Base-by-base conservation (phyloP, 1,140 invertebrate species). In the Nasonia longicornis region DNA sequence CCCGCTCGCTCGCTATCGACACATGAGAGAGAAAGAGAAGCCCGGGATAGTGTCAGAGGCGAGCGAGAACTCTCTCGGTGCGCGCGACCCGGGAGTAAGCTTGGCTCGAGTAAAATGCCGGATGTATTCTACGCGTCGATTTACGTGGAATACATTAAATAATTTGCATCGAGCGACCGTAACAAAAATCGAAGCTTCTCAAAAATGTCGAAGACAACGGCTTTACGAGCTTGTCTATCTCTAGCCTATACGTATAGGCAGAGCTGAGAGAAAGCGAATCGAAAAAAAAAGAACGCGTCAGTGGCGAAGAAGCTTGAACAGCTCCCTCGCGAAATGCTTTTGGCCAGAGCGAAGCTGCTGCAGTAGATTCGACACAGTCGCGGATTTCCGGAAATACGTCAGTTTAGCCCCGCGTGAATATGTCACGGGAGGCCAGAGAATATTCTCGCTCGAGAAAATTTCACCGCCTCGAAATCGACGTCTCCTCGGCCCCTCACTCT, bases 1-100 rank as follows among this genome's bases (percentile, higher is more conserved):
- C 88, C 86, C 86, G 85, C 89, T 87, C 84, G 79, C 86, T 77
- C 74, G 42, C 78, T 79, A 71, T 77, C 66, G 83, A 69, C 63
- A 58, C 80, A 79, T 70, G 64, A 71, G 77, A 63, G 76, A 63
- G 29, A 70, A 35, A 72, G 80, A 67, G 83, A 74, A 10, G 35
- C 29, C 2, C 52, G 16, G 16, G 12, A 31, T 52, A 14, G 29
- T 35, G 31, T 35, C 10, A 52, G 66, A 77, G 22, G n/a, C n/a
- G 72, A 3, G 42, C 2, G 31, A 71, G 71, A 14, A 35, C 67
- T 14, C 67, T 35, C 31, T 35, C 67, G 7, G n/a, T 35, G 10
- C 67, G 10, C 20, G 10, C 20, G 3, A n/a, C 63, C 16, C 6
- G 0, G 16, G 52, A n/a, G 52, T 6, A 58, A 58, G 52, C 69